Base-by-base conservation (phyloP, 2,888 invertebrate genomes). In the Malacosoma neustria region DNA sequence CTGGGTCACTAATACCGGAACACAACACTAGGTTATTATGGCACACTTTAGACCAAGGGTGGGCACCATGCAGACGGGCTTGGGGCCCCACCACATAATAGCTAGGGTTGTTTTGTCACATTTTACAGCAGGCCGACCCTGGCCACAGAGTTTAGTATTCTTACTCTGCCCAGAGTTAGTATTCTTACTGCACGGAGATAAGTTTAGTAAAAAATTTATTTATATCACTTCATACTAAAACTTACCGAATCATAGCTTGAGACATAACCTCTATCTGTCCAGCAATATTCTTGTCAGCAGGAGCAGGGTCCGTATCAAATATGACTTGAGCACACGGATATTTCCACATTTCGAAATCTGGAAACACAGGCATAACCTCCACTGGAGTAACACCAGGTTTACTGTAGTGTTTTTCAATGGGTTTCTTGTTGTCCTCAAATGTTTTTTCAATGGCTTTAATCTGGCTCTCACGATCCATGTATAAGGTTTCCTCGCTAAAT, bases 281-380 rank as follows among this genome's bases (percentile, higher is more conserved):
- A 14, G 95, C 93, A 33, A 94, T 90, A 55, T 94, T 91, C 61
- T 94, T 92, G 40, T 95, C 96, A 31, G 91, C 87, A 0, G 98
- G 97, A 4, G 98, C 97, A 6, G 99, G 99, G 82, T 99, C 99
- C 0, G 97, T 95, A 72, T 99, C 99, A 72, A 99, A 99, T 63
- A 98, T 97, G 47, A 99, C 99, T 75, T 95, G 95, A 33, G 99
- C 98, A 75, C 98, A 99, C 0, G 98, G 97, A 84, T 97, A 97
- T 68, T 96, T 97, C 99, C 99, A 99, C 62, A 97, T 89, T 57
- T 94, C 93, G 69, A 98, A 99, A 80, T 99, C 99, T 7, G 99
- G 99, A 77, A 92, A 97, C 11, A 99, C 89, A 0, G 95, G 90
- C 64, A 95, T 86, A 11, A 82, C 59, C 73, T 98, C 97, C 5